These are phyloP conservation scores for Ptychodera flava DNA, from an alignment of 35 echinoderm and acorn worm genomes.

Conservation along the genomic window DNA sequence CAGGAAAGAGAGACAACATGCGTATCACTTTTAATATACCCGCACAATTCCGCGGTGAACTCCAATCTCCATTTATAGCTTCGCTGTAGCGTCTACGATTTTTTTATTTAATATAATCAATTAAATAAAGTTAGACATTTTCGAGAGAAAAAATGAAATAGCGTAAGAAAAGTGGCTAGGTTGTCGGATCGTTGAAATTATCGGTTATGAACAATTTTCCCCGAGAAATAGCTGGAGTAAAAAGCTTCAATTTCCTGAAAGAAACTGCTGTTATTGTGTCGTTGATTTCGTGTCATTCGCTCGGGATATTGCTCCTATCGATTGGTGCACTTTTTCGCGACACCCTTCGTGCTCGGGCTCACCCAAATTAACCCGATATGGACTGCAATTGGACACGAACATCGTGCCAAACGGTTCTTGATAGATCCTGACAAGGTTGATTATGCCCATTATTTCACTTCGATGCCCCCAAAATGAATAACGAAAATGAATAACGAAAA, in stretches of 20 bases:
- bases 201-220: neutral
- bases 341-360: neutral
- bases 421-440: neutral
- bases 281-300: neutral
- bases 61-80: no score
- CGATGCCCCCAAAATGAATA: neutral
- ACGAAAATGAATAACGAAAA: no score
- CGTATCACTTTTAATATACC: no score
- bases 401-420: neutral
- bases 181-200: no score
- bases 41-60: no score
- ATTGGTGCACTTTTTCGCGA: neutral
- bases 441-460: neutral
- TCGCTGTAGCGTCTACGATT: no score
- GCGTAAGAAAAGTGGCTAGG: no score
- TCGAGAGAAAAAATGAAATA: no score
- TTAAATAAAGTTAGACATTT: no score
- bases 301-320: no score
- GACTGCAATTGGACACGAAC: neutral
- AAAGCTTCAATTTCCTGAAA: neutral
- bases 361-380: neutral
- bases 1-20: no score
- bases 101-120: no score
- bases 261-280: neutral
- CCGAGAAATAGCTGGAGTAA: neutral